Evolutionary conservation across 2,888 invertebrate genomes (phyloP).

Genomic region (Eupeodes luniger): DNA sequence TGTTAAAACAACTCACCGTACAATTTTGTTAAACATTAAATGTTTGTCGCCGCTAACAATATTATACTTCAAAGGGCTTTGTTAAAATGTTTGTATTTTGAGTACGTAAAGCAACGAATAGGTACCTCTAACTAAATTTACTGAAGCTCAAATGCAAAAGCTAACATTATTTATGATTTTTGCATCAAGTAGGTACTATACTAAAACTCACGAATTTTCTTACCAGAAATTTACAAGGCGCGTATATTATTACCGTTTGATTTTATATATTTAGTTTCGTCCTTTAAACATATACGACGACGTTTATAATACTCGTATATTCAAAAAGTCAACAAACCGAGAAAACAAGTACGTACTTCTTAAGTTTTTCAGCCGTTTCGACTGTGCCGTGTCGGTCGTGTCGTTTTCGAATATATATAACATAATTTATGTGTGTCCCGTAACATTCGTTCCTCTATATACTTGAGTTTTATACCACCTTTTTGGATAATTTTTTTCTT

Average conservation of each 20-base stretch:
- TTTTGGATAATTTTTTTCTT: conserved; percentile 20
- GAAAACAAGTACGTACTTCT: conserved; percentile 49
- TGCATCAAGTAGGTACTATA: no score
- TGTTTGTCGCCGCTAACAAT: no score
- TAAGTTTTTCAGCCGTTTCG: conserved; percentile 26
- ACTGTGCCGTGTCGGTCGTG: neutral
- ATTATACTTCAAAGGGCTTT: neutral
- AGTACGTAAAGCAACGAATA: neutral
- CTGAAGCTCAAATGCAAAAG: neutral
- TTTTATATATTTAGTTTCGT: conserved; percentile 25
- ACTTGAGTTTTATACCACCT: neutral
- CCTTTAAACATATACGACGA: conserved; percentile 36
- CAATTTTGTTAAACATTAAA: neutral
- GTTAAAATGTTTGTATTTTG: neutral
- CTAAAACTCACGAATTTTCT: neutral
- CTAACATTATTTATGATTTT: neutral
- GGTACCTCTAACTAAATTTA: neutral
- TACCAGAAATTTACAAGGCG: neutral
- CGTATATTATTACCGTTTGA: conserved; percentile 9
- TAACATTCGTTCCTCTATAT: neutral
- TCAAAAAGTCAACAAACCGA: conserved; percentile 72
- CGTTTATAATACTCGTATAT: no score
- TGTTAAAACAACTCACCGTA: neutral
- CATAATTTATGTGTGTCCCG: conserved; percentile 43
- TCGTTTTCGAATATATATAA: conserved; percentile 16